A percentile compares a stretch with the other conserved stretches of the same genome.
These are phyloP conservation scores for Dicaeum eximium DNA, from an alignment of 2,113 vertebrate genomes.

Conservation along the genomic window DNA sequence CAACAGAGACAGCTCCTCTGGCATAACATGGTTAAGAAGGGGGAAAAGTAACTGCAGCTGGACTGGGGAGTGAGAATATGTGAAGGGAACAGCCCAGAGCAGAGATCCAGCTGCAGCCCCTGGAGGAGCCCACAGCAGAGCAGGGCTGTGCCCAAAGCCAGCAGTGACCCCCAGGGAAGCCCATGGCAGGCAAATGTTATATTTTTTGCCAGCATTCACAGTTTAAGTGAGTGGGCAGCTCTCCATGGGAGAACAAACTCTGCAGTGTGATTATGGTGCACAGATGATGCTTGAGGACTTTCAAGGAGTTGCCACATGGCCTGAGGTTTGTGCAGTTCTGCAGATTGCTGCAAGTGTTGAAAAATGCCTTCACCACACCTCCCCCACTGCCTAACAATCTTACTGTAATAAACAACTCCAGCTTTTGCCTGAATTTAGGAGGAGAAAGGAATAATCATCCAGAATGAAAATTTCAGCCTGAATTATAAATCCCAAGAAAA, in stretches of 20 bases:
- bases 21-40: not conserved
- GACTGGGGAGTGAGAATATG: too few species aligned
- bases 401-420: not conserved
- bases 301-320: not conserved
- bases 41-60: not conserved
- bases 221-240: not conserved
- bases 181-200: fast-evolving
- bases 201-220: not conserved
- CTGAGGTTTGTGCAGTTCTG: not conserved
- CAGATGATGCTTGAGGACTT: not conserved
- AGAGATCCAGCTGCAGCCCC: not conserved
- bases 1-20: not conserved
- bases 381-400: not conserved
- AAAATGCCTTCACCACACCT: not conserved
- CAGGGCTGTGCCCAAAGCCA: not conserved
- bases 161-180: not conserved
- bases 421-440: not conserved
- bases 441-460: not conserved
- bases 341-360: not conserved
- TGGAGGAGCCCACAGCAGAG: not conserved
- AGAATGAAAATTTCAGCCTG: not conserved
- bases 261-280: not conserved
- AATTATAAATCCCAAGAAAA: not conserved
- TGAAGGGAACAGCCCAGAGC: not conserved
- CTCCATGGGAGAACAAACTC: not conserved